Evolutionary conservation across 2,888 invertebrate genomes (phyloP).

Genomic region (Drosophila hamatofila): DNA sequence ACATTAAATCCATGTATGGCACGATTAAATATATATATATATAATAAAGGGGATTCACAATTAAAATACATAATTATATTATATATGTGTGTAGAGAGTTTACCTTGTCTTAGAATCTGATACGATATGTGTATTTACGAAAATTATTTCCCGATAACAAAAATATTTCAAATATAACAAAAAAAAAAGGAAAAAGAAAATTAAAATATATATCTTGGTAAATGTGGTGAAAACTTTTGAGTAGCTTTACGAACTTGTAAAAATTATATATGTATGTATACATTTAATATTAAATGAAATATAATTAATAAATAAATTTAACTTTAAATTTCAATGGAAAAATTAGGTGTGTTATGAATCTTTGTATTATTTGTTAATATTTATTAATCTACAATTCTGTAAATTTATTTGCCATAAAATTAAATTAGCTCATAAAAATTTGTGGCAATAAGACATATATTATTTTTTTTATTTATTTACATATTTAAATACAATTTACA

Average conservation of each 20-base stretch:
- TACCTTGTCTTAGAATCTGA: constrained; percentile 65
- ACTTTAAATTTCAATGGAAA: constrained; percentile 54
- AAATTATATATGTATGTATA: constrained; percentile 76
- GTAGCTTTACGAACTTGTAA: constrained; percentile 79
- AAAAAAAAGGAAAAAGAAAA: constrained; percentile 5
- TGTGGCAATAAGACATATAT: too few relatives aligned
- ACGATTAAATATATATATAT: constrained; percentile 25
- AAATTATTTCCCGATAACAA: constrained; percentile 27
- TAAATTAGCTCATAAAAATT: too few relatives aligned
- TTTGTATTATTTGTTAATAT: background rate
- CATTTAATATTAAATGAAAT: constrained; percentile 75
- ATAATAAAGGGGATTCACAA: constrained; percentile 23
- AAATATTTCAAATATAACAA: constrained; percentile 17
- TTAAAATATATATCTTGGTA: constrained; percentile 56
- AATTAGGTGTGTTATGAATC: background rate
- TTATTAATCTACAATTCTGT: background rate
- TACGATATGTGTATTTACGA: constrained; percentile 36
- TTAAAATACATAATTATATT: constrained; percentile 29
- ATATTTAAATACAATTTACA: too few relatives aligned
- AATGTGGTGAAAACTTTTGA: constrained; percentile 70
- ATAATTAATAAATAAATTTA: constrained; percentile 71
- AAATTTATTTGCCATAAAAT: too few relatives aligned
- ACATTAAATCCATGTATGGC: constrained; percentile 17
- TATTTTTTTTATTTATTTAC: too few relatives aligned
- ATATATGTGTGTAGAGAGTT: constrained; percentile 26